These are phyloP conservation scores for Heteromurus nitidus DNA, from an alignment of 2,888 invertebrate species.

Conservation along the genomic window DNA sequence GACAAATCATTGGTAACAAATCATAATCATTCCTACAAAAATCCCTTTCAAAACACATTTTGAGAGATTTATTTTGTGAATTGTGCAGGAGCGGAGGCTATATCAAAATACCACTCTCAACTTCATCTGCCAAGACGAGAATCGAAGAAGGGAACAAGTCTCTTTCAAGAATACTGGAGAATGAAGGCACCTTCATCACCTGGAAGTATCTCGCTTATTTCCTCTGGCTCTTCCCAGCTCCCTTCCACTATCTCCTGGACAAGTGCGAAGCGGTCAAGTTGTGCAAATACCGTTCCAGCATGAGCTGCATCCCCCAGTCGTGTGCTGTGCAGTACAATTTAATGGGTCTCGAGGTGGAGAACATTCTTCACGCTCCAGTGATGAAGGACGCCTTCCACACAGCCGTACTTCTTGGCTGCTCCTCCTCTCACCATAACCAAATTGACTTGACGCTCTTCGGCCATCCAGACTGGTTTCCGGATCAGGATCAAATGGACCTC, in stretches of 20 bases:
- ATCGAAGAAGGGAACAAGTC: slow-evolving; percentile 42
- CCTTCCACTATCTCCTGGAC: slow-evolving; percentile 27
- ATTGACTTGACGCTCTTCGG: slow-evolving; percentile 63
- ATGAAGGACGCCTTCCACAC: slow-evolving; percentile 61
- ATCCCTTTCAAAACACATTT: too few species aligned
- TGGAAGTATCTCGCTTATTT: slow-evolving; percentile 57
- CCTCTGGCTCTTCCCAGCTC: slow-evolving; percentile 59
- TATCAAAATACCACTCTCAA: slow-evolving; percentile 57
- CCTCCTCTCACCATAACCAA: slow-evolving; percentile 62
- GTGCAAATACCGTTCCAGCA: slow-evolving; percentile 50
- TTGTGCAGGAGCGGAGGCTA: slow-evolving; percentile 64
- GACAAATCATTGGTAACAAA: slow-evolving; percentile 65
- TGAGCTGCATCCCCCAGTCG: slow-evolving; percentile 62
- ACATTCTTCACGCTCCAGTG: slow-evolving; percentile 61
- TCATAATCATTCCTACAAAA: too few species aligned
- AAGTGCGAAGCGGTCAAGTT: slow-evolving; percentile 39
- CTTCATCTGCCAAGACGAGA: slow-evolving; percentile 31
- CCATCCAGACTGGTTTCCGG: slow-evolving; percentile 55
- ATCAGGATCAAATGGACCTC: slow-evolving; percentile 53
- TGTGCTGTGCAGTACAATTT: slow-evolving; percentile 46
- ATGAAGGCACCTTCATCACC: slow-evolving; percentile 54
- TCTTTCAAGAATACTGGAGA: slow-evolving; percentile 21
- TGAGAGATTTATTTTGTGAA: too few species aligned
- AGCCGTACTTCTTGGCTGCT: slow-evolving; percentile 67
- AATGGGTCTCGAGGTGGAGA: slow-evolving; percentile 52